phyloP scores from a whole-genome alignment of 1,140 invertebrate species.

The Nasonia vitripennis region DNA sequence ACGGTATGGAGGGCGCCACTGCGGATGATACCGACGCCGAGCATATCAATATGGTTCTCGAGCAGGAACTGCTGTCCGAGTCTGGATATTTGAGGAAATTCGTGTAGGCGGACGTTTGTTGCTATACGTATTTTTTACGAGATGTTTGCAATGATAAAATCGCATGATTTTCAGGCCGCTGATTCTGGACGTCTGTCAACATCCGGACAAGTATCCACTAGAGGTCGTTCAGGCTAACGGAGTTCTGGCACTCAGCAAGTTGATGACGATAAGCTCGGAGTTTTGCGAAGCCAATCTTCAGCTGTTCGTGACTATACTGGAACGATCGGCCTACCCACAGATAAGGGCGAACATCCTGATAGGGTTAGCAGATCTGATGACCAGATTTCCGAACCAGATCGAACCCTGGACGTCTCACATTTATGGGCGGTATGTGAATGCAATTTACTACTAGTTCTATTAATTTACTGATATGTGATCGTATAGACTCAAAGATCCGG shows the following conservation, averaged over 20 bases:
- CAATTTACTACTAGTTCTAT: background rate
- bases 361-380: slow-evolving; percentile 90
- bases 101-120: slow-evolving; percentile 62
- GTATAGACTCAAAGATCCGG: slow-evolving; percentile 83
- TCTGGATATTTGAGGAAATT: slow-evolving; percentile 77
- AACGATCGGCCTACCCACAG: slow-evolving; percentile 82
- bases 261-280: slow-evolving; percentile 89
- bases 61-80: slow-evolving; percentile 83
- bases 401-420: slow-evolving; percentile 94
- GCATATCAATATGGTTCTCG: slow-evolving; percentile 85
- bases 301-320: slow-evolving; percentile 90
- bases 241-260: slow-evolving; percentile 85
- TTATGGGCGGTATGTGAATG: slow-evolving; percentile 83
- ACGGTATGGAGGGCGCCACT: slow-evolving; percentile 85
- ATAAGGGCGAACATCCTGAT: slow-evolving; percentile 90
- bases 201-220: slow-evolving; percentile 78
- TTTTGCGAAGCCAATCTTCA: slow-evolving; percentile 89
- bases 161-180: slow-evolving; percentile 65
- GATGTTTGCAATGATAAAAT: too few relatives aligned
- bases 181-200: slow-evolving; percentile 77
- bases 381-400: slow-evolving; percentile 92
- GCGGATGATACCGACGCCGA: slow-evolving; percentile 92
- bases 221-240: slow-evolving; percentile 82
- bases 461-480: too few relatives aligned
- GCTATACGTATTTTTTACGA: background rate